phyloP scores from a whole-genome alignment of 2,113 vertebrate genomes.

The Oenanthe melanoleuca region DNA sequence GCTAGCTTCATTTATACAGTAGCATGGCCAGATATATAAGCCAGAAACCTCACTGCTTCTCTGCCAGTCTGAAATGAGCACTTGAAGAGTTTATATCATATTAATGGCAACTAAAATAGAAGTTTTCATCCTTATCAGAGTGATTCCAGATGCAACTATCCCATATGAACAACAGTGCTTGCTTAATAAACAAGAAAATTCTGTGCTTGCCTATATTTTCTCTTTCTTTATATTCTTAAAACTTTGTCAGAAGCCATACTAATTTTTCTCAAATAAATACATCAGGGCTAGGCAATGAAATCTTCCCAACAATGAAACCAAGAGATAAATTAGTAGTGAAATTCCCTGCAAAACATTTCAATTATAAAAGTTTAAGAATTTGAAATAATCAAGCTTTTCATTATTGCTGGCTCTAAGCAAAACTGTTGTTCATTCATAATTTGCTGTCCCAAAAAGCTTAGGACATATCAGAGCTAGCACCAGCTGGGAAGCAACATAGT shows the following conservation, averaged over 20 bases:
- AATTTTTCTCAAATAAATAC: not conserved
- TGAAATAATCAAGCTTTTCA: not conserved
- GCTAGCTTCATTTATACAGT: not conserved
- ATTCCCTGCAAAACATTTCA: not conserved
- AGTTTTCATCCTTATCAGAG: not conserved
- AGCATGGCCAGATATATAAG: not conserved
- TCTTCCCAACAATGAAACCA: not conserved
- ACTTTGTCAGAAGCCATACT: not conserved
- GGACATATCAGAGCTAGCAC: not conserved
- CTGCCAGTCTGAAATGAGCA: not conserved
- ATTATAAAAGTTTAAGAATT: not conserved
- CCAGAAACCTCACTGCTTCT: not conserved
- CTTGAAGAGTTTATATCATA: not conserved
- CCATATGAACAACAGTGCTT: not conserved
- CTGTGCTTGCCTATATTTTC: not conserved
- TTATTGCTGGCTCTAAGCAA: not conserved
- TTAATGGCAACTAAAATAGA: not conserved
- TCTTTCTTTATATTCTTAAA: not conserved
- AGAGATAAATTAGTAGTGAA: not conserved
- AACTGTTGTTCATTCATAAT: not conserved
- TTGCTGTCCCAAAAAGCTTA: not conserved
- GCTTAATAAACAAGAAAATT: not conserved
- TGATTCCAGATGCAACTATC: not conserved
- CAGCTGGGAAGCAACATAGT: not conserved
- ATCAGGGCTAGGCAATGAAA: not conserved